Conservation (phyloP, 2,888 invertebrate species). For the Disparrhopalites patrizii region DNA sequence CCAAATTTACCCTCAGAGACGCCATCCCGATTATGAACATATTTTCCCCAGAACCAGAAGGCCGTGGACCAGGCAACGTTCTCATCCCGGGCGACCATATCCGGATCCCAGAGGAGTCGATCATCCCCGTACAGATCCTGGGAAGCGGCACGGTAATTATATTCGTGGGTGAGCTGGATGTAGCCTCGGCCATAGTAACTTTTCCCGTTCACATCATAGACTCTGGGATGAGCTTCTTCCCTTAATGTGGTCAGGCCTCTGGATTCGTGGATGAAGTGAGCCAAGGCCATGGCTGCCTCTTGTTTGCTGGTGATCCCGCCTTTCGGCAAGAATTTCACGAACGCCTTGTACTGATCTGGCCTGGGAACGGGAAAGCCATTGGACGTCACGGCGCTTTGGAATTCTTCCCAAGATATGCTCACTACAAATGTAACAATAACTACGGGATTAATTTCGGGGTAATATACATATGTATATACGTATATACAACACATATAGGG, state of each 20-base stretch:
- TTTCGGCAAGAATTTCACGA: constrained; percentile 13
- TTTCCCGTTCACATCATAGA: too few relatives aligned
- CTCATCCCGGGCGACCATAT: constrained; percentile 10
- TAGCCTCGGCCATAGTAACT: constrained; percentile 12
- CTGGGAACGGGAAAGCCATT: constrained; percentile 37
- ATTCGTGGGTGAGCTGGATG: constrained; percentile 11
- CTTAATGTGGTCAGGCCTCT: too few relatives aligned
- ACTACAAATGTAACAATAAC: too few relatives aligned
- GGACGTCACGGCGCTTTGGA: constrained; percentile 30
- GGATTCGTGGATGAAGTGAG: too few relatives aligned
- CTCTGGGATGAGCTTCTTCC: too few relatives aligned
- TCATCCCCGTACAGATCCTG: constrained; percentile 9
- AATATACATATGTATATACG: too few relatives aligned
- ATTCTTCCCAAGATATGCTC: too few relatives aligned
- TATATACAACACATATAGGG: too few relatives aligned
- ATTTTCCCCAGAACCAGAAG: constrained; percentile 18
- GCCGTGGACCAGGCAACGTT: neutral
- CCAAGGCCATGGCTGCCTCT: constrained; percentile 44
- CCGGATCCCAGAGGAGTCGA: constrained; percentile 10
- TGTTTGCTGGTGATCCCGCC: constrained; percentile 34
- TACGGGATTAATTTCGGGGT: too few relatives aligned
- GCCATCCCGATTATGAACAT: constrained; percentile 6
- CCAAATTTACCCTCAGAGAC: constrained; percentile 13
- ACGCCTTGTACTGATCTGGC: constrained; percentile 30
- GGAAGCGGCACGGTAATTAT: constrained; percentile 19